These are phyloP conservation scores for Antigone vipio DNA, from an alignment of 2,113 vertebrate genomes.

Conservation along the genomic window DNA sequence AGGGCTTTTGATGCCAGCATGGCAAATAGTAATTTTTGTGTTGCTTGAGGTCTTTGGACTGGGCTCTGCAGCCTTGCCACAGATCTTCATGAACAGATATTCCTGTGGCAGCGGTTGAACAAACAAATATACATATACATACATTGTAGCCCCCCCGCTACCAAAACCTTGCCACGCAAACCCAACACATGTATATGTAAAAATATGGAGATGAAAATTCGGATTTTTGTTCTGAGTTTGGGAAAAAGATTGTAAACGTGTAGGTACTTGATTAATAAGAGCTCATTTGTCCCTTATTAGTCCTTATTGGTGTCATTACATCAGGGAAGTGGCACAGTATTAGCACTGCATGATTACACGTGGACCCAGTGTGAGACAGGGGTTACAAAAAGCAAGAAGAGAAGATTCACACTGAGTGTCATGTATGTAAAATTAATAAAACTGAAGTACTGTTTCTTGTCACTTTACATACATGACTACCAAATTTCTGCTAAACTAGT, in stretches of 20 bases:
- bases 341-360: not conserved
- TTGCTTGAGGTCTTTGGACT: not conserved
- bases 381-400: not conserved
- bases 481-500: not conserved
- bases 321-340: not conserved
- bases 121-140: not conserved
- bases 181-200: no score
- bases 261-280: not conserved
- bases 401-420: not conserved
- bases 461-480: not conserved
- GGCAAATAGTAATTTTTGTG: not conserved
- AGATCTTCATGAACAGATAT: not conserved
- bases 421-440: not conserved
- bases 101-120: not conserved
- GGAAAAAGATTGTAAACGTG: not conserved
- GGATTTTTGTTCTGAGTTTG: not conserved
- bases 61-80: not conserved
- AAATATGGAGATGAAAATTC: not conserved
- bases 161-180: no score
- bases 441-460: not conserved
- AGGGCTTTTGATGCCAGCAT: not conserved
- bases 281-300: not conserved
- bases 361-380: not conserved
- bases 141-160: not conserved
- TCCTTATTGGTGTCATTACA: not conserved